A percentile compares a stretch with the other conserved stretches of the same genome.
These are phyloP conservation scores for Elanoides forficatus DNA, from an alignment of 2,113 vertebrate genomes.

Conservation along the genomic window DNA sequence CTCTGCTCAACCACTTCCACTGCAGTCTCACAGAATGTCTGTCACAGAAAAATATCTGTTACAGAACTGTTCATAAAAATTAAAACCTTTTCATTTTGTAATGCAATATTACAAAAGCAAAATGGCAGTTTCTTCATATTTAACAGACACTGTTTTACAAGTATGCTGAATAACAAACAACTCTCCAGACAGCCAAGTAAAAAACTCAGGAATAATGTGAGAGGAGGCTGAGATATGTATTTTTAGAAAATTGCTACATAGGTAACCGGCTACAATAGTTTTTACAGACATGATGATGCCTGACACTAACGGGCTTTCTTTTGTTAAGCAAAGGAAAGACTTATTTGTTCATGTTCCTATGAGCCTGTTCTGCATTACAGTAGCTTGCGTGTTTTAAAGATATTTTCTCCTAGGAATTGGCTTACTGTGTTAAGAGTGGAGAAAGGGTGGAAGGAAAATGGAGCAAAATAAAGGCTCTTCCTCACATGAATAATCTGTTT, in stretches of 20 bases:
- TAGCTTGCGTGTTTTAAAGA: neutral
- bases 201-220: slow-evolving; percentile 35
- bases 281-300: neutral
- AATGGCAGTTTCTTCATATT: slow-evolving; percentile 68
- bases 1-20: slow-evolving; percentile 26
- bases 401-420: neutral
- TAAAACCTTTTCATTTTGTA: slow-evolving; percentile 67
- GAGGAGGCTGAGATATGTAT: neutral
- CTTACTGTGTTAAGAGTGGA: neutral
- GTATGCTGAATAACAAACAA: slow-evolving; percentile 67
- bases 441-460: neutral
- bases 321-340: neutral
- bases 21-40: slow-evolving; percentile 51
- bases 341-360: neutral
- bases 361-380: neutral
- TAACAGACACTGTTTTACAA: slow-evolving; percentile 61
- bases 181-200: slow-evolving; percentile 48
- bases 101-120: slow-evolving; percentile 62
- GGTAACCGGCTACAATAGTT: neutral
- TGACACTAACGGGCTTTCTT: slow-evolving; percentile 2
- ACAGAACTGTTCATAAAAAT: slow-evolving; percentile 63
- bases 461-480: neutral
- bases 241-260: neutral
- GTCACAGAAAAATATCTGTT: slow-evolving; percentile 62
- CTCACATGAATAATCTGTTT: neutral